phyloP scores from a whole-genome alignment of 2,113 vertebrate genomes.

The Macrotus californicus region DNA sequence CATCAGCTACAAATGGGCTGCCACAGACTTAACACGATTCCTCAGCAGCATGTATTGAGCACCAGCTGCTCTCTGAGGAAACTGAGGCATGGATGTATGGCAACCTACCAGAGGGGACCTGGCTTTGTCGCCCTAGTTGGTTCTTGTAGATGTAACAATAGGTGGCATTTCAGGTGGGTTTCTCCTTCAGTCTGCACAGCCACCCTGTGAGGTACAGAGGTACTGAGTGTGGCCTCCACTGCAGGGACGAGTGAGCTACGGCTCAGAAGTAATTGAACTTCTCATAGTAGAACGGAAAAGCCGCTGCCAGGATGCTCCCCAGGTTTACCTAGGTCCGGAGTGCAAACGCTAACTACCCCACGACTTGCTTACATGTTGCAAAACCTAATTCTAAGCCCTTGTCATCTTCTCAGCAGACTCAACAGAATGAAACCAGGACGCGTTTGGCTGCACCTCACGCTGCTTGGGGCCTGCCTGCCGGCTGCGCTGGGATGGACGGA shows the following conservation, averaged over 20 bases:
- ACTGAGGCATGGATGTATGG: neutral
- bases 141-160: neutral
- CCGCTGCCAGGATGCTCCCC: neutral
- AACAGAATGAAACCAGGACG: constrained; percentile 84
- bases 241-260: neutral
- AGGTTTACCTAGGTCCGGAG: neutral
- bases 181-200: neutral
- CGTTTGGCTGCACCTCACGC: constrained; percentile 82
- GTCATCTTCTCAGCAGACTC: constrained; percentile 77
- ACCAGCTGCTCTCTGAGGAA: neutral
- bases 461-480: constrained; percentile 82
- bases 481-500: constrained; percentile 81
- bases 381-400: constrained; percentile 3
- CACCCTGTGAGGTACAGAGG: accelerated
- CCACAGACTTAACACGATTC: neutral
- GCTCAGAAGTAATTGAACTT: neutral
- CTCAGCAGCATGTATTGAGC: neutral
- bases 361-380: neutral
- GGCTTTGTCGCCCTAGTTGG: neutral
- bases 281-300: neutral
- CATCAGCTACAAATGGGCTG: neutral
- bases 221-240: neutral
- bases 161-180: neutral
- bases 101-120: neutral
- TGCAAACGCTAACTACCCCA: accelerated